Conservation (phyloP, 2,113 vertebrate genomes). For the Thamnophis sirtalis region DNA sequence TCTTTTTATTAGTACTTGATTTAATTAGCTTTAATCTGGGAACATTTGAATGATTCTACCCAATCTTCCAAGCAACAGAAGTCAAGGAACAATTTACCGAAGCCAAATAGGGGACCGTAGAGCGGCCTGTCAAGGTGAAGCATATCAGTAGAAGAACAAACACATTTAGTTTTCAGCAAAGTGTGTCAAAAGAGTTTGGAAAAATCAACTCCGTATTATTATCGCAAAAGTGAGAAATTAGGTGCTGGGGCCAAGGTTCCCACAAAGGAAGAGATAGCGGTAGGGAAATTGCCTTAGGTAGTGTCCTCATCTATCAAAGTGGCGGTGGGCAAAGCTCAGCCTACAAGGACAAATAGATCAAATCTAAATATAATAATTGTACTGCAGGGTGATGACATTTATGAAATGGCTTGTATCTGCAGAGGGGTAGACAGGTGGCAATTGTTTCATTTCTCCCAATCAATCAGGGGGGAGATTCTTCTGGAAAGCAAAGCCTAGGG, state of each 20-base stretch:
- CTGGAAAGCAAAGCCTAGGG: background rate
- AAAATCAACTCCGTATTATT: constrained; percentile 41
- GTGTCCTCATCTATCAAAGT: constrained; percentile 38
- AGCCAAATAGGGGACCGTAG: constrained; percentile 13
- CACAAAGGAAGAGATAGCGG: background rate
- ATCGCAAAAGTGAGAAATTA: constrained; percentile 51
- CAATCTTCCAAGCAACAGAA: background rate
- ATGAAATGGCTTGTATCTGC: constrained; percentile 14
- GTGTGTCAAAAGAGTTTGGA: constrained; percentile 33
- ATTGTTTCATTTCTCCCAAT: constrained; percentile 4
- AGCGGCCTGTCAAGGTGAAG: background rate
- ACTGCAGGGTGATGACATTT: background rate
- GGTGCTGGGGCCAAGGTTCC: constrained; percentile 19
- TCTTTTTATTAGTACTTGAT: background rate
- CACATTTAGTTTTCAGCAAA: constrained; percentile 24
- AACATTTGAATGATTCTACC: background rate
- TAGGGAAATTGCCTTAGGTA: constrained; percentile 21
- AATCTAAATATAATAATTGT: constrained; percentile 27
- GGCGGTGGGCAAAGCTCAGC: constrained; percentile 3
- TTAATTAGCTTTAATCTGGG: background rate
- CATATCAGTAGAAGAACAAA: constrained; percentile 13
- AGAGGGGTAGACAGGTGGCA: constrained; percentile 8
- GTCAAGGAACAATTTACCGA: constrained; percentile 12
- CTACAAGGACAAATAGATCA: constrained; percentile 25
- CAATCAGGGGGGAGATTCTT: background rate